Evolutionary conservation across 2,888 invertebrate species (phyloP).

Genomic region (Laothoe populi): DNA sequence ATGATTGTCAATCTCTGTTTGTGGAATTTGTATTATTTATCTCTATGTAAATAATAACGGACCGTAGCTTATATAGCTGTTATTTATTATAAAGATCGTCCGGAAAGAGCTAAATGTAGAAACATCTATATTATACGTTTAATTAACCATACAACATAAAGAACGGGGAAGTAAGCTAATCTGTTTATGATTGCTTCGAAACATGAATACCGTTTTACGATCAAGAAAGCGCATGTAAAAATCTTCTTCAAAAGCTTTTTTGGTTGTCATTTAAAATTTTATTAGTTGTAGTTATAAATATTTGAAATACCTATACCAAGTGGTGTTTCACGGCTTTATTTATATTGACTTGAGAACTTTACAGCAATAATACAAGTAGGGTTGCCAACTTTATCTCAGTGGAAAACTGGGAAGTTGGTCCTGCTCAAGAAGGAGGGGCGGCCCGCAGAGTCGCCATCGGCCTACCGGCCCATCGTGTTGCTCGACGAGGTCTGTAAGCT

Average conservation of each 20-base stretch:
- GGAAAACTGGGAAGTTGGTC: no score
- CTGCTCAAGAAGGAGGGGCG: no score
- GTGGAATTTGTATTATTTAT: no score
- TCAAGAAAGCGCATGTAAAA: background rate
- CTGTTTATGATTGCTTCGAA: slow-evolving; percentile 1
- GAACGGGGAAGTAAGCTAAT: background rate
- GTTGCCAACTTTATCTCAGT: no score
- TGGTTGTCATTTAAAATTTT: background rate
- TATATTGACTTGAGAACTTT: no score
- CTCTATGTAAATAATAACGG: background rate
- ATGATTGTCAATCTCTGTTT: no score
- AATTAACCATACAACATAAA: background rate
- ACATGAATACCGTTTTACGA: slow-evolving; percentile 2
- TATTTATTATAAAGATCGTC: background rate
- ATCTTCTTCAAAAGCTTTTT: background rate
- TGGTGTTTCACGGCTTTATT: no score
- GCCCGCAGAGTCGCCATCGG: no score
- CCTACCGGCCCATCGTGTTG: no score
- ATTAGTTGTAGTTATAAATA: background rate
- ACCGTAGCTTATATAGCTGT: background rate
- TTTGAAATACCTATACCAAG: no score
- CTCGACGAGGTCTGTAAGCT: no score
- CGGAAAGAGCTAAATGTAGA: background rate
- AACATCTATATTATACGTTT: background rate
- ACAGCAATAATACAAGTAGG: no score